Base-by-base conservation (phyloP, 2,888 invertebrate genomes). In the Lordiphosa fenestrarum region DNA sequence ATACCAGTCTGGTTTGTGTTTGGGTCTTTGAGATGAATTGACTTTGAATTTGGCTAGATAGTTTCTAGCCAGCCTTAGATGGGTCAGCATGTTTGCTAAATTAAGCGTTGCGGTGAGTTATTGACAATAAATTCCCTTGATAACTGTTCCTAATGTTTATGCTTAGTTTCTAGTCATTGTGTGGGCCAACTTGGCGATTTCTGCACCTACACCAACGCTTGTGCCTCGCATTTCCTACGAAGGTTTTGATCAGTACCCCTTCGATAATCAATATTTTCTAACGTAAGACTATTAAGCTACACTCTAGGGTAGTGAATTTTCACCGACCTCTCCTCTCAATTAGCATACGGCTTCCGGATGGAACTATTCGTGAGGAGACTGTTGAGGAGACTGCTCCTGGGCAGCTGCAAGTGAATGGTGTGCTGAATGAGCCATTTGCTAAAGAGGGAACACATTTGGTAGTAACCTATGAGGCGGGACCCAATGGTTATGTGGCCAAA, bases 401-500 rank as follows among this genome's bases (percentile, higher is more conserved):
- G 0, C 47, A 61, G 10, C 49, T 70, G 9, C 33, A 53, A 7
- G 59, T 73, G 2, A 62, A 48, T 4, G 81, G 81, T 4, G n/a
- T 33, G 1, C 47, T 58, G 5, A 36, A 44, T 6, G 47, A 53
- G 25, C 13, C 35, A 9, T 66, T 56, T 25, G 47, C 23, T 2
- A 38, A 47, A 9, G 10, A 37, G 4, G 53, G 15, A 0, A 10
- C 37, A 15, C 39, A 38, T 9, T 9, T 73, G 21, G 15, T 36
- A 0, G 36, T 80, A n/a, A 69, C 37, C 35, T 73, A 76, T 5
- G 57, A 55, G 30, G 73, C 73, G 0, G 80, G 69, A 4, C 58
- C 46, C 1, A 53, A 73, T 41, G 81, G 74, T n/a, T 59, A 76
- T 30, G 35, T 53, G 5, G 81, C 62, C 30, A 73, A 50, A 4